Percentiles rank a stretch among this genome's conserved stretches.
Evolutionary conservation across 1,140 invertebrate species (phyloP).

Genomic region (Lordiphosa mommai): DNA sequence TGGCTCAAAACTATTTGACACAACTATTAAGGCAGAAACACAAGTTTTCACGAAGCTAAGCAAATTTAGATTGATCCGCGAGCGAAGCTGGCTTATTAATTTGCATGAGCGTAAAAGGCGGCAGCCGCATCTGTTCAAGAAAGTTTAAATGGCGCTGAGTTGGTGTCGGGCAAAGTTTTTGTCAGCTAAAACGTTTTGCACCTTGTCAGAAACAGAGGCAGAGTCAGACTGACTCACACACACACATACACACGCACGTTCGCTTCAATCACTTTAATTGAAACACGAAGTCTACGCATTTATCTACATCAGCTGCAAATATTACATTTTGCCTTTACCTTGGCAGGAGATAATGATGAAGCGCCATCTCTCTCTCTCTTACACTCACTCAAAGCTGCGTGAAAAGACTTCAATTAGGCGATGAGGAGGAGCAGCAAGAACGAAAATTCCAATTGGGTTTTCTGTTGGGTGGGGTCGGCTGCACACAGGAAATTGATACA

Average conservation of each 20-base stretch:
- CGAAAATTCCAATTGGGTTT: constrained; percentile 22
- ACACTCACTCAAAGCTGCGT: constrained; percentile 46
- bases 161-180: constrained; percentile 39
- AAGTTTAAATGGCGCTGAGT: constrained; percentile 56
- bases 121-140: constrained; percentile 30
- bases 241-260: constrained; percentile 14
- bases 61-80: constrained; percentile 72
- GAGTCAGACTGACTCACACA: constrained; percentile 6
- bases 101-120: constrained; percentile 32
- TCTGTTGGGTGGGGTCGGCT: constrained; percentile 12
- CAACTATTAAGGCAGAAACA: constrained; percentile 26
- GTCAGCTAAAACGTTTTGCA: constrained; percentile 65
- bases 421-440: constrained; percentile 27
- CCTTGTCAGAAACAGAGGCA: constrained; percentile 9
- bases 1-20: constrained; percentile 38
- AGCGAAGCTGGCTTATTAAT: constrained; percentile 66
- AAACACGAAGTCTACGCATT: constrained; percentile 77
- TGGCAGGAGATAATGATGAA: constrained; percentile 42
- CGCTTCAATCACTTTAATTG: constrained; percentile 77
- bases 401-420: constrained; percentile 71
- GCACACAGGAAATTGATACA: constrained; percentile 49
- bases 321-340: constrained; percentile 49
- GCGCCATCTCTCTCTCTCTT: background rate
- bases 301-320: constrained; percentile 76
- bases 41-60: constrained; percentile 36